A percentile compares a stretch with the other conserved stretches of the same genome.
Conservation (phyloP, 2,888 invertebrate species). For the Xestia ashworthii region DNA sequence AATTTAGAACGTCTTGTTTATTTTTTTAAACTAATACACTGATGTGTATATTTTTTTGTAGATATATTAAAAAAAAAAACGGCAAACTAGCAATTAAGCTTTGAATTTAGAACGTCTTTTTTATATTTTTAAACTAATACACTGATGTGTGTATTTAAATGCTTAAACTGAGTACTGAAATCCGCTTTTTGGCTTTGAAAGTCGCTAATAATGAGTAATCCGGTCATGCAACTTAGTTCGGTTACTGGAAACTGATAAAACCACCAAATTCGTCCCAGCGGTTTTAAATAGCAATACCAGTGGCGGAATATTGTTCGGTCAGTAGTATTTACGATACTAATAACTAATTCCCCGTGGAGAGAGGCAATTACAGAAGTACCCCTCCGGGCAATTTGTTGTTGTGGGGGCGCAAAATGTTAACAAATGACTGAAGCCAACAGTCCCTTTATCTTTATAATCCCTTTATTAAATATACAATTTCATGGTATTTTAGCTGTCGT, state of each 20-base stretch:
- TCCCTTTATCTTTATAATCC: conserved; percentile 47
- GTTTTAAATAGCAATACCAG: conserved; percentile 36
- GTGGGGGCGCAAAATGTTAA: conserved; percentile 45
- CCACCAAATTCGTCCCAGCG: conserved; percentile 19
- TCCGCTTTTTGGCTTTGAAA: neutral
- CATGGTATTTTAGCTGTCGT: conserved; percentile 21
- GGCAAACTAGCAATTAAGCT: neutral
- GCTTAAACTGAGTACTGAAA: too few relatives aligned
- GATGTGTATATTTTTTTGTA: too few relatives aligned
- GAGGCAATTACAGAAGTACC: conserved; percentile 52
- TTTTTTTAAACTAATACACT: too few relatives aligned
- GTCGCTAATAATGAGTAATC: conserved; percentile 21
- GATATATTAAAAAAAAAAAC: neutral
- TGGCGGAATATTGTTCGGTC: conserved; percentile 20
- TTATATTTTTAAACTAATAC: neutral
- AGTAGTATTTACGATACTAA: conserved; percentile 52
- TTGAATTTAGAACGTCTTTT: too few relatives aligned
- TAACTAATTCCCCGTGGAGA: conserved; percentile 52
- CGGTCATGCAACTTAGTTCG: neutral
- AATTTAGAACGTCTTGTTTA: too few relatives aligned
- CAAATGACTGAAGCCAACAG: conserved; percentile 43
- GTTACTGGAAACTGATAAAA: conserved; percentile 19
- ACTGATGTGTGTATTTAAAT: neutral
- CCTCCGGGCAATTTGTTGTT: conserved; percentile 49
- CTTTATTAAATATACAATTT: conserved; percentile 44